Conservation (phyloP, 2,888 invertebrate species). For the Chrysopilus asiliformis region DNA sequence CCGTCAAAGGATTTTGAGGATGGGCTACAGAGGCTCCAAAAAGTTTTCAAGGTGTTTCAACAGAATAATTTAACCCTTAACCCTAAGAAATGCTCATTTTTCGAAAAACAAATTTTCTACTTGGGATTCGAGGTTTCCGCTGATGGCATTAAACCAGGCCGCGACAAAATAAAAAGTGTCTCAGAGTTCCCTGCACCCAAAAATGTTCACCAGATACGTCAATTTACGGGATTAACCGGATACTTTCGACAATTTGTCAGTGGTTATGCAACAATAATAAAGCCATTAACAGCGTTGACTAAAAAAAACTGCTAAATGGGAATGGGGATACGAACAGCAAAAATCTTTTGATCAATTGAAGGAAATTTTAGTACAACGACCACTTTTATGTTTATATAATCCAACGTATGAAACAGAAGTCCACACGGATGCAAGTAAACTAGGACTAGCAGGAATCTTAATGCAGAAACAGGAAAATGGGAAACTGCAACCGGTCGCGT, state of each 20-base stretch:
- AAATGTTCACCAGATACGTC: conserved; percentile 21
- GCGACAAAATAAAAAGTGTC: conserved; percentile 20
- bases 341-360: conserved; percentile 9
- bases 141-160: conserved; percentile 17
- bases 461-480: too few species aligned
- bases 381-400: conserved; percentile 14
- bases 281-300: conserved; percentile 21
- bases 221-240: conserved; percentile 24
- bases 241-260: conserved; percentile 27
- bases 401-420: conserved; percentile 14
- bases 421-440: too few species aligned
- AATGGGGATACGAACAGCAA: conserved; percentile 20
- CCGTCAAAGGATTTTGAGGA: conserved; percentile 6
- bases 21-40: too few species aligned
- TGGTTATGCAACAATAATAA: conserved; percentile 22
- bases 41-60: not conserved
- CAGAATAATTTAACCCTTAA: conserved; percentile 12
- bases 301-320: conserved; percentile 7
- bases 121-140: conserved; percentile 21
- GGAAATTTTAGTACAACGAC: not conserved
- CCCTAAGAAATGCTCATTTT: conserved; percentile 15
- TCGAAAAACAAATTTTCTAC: conserved; percentile 12
- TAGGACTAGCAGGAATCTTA: too few species aligned
- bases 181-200: conserved; percentile 20
- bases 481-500: conserved; percentile 26